Percentiles rank a stretch among this genome's conserved stretches.
Evolutionary conservation across 2,888 invertebrate genomes (phyloP).

Genomic region (Exocentrus adspersus): DNA sequence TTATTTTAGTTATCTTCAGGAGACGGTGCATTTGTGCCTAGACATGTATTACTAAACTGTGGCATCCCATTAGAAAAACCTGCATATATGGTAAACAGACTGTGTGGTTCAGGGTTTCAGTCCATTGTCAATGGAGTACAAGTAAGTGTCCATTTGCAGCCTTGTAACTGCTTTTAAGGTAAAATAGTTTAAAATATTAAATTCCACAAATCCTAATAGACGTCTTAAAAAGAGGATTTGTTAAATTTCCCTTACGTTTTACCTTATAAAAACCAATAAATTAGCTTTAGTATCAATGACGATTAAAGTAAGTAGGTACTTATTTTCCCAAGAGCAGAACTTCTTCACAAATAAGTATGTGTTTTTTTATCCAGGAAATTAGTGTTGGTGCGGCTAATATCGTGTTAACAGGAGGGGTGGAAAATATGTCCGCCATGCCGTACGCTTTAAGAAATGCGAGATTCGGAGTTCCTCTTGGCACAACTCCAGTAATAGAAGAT

Average conservation of each 20-base stretch:
- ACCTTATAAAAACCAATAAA: too few relatives aligned
- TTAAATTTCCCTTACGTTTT: too few relatives aligned
- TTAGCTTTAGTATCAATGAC: too few relatives aligned
- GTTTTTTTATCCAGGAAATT: constrained; percentile 73
- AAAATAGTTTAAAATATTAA: too few relatives aligned
- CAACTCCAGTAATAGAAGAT: constrained; percentile 84
- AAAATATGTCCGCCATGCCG: constrained; percentile 96
- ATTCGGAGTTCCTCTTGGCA: constrained; percentile 88
- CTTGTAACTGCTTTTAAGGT: too few relatives aligned
- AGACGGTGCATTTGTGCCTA: constrained; percentile 87
- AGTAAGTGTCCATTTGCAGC: too few relatives aligned
- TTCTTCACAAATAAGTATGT: neutral
- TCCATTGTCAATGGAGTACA: constrained; percentile 90
- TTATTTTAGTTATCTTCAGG: constrained; percentile 72
- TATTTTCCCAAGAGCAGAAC: too few relatives aligned
- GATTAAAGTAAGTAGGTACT: too few relatives aligned
- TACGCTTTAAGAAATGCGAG: constrained; percentile 85
- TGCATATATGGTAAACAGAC: constrained; percentile 87
- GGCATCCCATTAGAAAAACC: constrained; percentile 84
- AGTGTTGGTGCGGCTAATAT: constrained; percentile 84
- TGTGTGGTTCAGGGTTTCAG: constrained; percentile 99
- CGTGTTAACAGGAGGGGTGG: constrained; percentile 90
- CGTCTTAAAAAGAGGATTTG: too few relatives aligned
- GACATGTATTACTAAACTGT: constrained; percentile 84
- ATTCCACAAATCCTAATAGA: too few relatives aligned